These are phyloP conservation scores for Cephalopachus bancanus DNA, from an alignment of 2,797 vertebrate genomes.

Conservation along the genomic window DNA sequence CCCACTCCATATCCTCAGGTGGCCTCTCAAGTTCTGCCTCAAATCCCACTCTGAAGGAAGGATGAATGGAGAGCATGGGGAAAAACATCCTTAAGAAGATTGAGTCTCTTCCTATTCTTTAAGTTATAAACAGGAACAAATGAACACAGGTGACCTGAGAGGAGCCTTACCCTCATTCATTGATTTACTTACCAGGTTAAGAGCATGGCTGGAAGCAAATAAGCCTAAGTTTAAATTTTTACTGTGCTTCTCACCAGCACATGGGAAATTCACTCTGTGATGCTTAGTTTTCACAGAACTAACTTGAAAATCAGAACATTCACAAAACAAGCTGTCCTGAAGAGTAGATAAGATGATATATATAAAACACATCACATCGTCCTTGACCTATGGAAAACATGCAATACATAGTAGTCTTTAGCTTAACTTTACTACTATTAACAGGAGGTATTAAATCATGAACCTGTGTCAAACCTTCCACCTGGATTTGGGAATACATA, in stretches of 20 bases:
- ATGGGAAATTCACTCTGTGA: not conserved
- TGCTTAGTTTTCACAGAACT: not conserved
- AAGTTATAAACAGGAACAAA: conserved; percentile 37
- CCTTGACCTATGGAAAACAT: not conserved
- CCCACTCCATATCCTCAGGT: conserved; percentile 18
- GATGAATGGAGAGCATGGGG: not conserved
- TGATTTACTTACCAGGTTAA: not conserved
- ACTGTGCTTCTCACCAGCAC: not conserved
- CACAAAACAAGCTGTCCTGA: not conserved
- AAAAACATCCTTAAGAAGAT: not conserved
- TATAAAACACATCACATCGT: no score
- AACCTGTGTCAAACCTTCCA: not conserved
- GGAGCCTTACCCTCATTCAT: not conserved
- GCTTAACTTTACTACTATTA: not conserved
- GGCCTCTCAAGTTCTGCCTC: conserved; percentile 40
- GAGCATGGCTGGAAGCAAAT: not conserved
- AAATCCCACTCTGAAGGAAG: conserved; percentile 23
- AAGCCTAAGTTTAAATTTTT: not conserved
- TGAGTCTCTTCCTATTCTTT: conserved; percentile 13
- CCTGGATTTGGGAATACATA: not conserved
- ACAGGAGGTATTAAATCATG: not conserved
- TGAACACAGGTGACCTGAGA: not conserved
- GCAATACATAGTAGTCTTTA: not conserved
- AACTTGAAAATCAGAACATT: not conserved
- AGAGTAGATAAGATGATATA: not conserved